Base-by-base conservation (phyloP, 2,888 invertebrate genomes). In the Elegia similella region DNA sequence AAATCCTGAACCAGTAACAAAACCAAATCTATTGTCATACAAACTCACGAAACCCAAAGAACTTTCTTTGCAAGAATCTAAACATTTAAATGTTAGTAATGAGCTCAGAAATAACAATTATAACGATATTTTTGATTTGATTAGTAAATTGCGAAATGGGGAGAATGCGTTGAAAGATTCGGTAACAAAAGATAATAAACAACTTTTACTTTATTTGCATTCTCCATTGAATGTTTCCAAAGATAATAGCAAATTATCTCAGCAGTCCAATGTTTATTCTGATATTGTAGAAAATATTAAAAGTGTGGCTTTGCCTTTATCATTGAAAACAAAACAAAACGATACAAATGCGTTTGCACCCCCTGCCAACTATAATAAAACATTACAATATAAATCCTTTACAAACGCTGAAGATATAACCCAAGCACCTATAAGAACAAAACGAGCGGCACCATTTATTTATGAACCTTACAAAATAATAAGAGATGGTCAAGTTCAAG, bases 401-500 rank as follows among this genome's bases (percentile, higher is more conserved):
- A 63, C 71, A 62, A 78, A 76, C 42, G 76, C 73, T 63, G 74
- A 81, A 61, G 67, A 76, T 16, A 62, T 77, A 7, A 75, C 70
- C 5, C 72, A 73, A 61, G 16, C 50, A 8, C 65, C 72, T 52
- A 23, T 64, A 15, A 72, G 91, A 67, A 78, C 63, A 58, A 88
- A 77, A 68, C 72, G 92, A 63, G 78, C 83, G 13, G 63, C 82
- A 6, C 74, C 84, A 1, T 91, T 91, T 76, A 69, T 85, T 6
- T 92, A 92, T 62, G 91, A 92, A 68, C 91, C 91, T 0, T 92
- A 92, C 58, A 92, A 92, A 79, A 88, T 91, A 32, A 87, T 92
- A 52, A 81, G 78, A 68, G 89, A 90, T 52, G 78, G 78, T 23
- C 86, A 85, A 73, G 63, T 76, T 32, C 80, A 77, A 59, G 90